phyloP scores from a whole-genome alignment of 2,113 vertebrate species.

The Hipposideros armiger region DNA sequence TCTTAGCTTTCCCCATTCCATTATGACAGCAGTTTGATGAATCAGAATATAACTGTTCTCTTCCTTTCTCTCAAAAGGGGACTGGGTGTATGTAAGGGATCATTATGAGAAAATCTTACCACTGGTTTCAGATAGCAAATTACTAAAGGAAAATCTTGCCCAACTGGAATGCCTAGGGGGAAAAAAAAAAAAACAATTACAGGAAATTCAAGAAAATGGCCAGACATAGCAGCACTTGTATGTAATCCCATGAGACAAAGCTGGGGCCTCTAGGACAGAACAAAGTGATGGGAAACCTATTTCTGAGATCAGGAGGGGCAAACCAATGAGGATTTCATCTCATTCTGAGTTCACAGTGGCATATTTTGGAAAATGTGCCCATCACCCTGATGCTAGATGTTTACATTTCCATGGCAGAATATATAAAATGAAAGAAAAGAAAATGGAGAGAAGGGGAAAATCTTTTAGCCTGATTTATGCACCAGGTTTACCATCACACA shows the following conservation, averaged over 20 bases:
- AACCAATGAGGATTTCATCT: background rate
- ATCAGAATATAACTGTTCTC: background rate
- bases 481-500: background rate
- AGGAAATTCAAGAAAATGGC: slow-evolving; percentile 82
- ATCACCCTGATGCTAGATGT: slow-evolving; percentile 56
- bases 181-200: slow-evolving; percentile 68
- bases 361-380: background rate
- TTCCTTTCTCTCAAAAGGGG: slow-evolving; percentile 84
- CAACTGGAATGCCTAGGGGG: slow-evolving; percentile 90
- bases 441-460: background rate
- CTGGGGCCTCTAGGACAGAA: background rate
- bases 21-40: background rate
- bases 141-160: slow-evolving; percentile 93
- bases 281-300: background rate
- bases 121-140: slow-evolving; percentile 91
- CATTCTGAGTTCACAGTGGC: background rate
- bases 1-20: background rate
- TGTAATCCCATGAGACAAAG: background rate
- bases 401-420: background rate
- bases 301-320: background rate
- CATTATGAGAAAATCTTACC: slow-evolving; percentile 92
- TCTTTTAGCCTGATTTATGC: background rate
- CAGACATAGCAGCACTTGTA: slow-evolving; percentile 73
- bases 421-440: background rate
- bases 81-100: slow-evolving; percentile 89